phyloP scores from a whole-genome alignment of 2,888 invertebrate species.

The Folsomia candida region DNA sequence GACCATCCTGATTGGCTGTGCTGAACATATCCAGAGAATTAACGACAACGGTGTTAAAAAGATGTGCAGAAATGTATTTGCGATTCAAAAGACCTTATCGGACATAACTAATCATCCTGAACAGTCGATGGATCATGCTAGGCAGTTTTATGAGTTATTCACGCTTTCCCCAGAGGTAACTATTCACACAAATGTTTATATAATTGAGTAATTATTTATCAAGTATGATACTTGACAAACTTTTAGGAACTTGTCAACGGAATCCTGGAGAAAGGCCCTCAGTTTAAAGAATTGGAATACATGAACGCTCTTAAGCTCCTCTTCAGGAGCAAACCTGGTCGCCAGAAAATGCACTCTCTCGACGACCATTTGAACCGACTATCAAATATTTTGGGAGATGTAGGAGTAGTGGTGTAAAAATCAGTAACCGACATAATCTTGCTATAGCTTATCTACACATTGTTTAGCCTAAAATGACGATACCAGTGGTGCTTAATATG shows the following conservation, averaged over 20 bases:
- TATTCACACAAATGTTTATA: slow-evolving; percentile 11
- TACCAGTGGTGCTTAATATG: too few relatives aligned
- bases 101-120: slow-evolving; percentile 78
- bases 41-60: slow-evolving; percentile 78
- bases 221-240: too few relatives aligned
- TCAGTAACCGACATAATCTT: too few relatives aligned
- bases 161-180: slow-evolving; percentile 75
- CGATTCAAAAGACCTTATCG: slow-evolving; percentile 79
- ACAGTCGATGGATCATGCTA: slow-evolving; percentile 81
- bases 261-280: slow-evolving; percentile 81
- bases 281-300: slow-evolving; percentile 84
- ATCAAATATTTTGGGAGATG: slow-evolving; percentile 78
- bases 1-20: slow-evolving; percentile 75
- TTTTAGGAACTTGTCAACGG: slow-evolving; percentile 76
- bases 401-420: slow-evolving; percentile 76
- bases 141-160: slow-evolving; percentile 83
- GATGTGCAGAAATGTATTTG: slow-evolving; percentile 81
- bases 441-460: too few relatives aligned
- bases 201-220: slow-evolving; percentile 7
- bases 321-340: slow-evolving; percentile 62
- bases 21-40: slow-evolving; percentile 73
- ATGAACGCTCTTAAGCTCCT: slow-evolving; percentile 77
- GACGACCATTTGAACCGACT: slow-evolving; percentile 71
- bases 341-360: slow-evolving; percentile 52
- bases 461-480: too few relatives aligned